Evolutionary conservation across 2,888 invertebrate species (phyloP).

Genomic region (Drosophila peninsularis): DNA sequence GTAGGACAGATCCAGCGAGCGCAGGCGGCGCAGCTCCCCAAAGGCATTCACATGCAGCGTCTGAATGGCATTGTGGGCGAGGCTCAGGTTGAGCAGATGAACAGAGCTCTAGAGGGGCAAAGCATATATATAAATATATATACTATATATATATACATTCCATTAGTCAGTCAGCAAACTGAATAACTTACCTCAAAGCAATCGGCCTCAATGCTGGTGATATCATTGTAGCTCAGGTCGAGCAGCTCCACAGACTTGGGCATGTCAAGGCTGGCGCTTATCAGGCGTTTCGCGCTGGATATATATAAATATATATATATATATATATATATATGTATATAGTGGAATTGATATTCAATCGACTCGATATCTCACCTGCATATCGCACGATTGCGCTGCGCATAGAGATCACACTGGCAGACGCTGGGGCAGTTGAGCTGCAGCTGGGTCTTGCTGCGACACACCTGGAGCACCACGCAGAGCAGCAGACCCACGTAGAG

Average conservation of each 20-base stretch:
- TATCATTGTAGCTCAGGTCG: constrained; percentile 87
- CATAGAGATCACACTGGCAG: constrained; percentile 80
- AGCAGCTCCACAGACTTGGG: constrained; percentile 87
- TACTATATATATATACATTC: not conserved
- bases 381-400: constrained; percentile 81
- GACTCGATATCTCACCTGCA: constrained; percentile 77
- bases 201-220: constrained; percentile 87
- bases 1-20: constrained; percentile 87
- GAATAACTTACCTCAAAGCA: constrained; percentile 86
- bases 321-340: too few relatives aligned
- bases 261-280: constrained; percentile 87
- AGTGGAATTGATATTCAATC: too few relatives aligned
- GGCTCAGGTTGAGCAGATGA: constrained; percentile 76
- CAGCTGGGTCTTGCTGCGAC: constrained; percentile 66
- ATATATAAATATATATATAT: constrained; percentile 1
- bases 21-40: constrained; percentile 85
- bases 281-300: constrained; percentile 86
- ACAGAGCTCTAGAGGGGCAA: constrained; percentile 61
- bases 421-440: constrained; percentile 78
- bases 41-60: constrained; percentile 88
- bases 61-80: constrained; percentile 87
- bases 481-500: constrained; percentile 71
- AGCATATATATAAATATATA: not conserved
- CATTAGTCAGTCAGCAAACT: not conserved
- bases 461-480: constrained; percentile 67